Evolutionary conservation across 30 jellyfish, hydroid and myxozoan genomes (phyloP).

Genomic region (Pelagia noctiluca): DNA sequence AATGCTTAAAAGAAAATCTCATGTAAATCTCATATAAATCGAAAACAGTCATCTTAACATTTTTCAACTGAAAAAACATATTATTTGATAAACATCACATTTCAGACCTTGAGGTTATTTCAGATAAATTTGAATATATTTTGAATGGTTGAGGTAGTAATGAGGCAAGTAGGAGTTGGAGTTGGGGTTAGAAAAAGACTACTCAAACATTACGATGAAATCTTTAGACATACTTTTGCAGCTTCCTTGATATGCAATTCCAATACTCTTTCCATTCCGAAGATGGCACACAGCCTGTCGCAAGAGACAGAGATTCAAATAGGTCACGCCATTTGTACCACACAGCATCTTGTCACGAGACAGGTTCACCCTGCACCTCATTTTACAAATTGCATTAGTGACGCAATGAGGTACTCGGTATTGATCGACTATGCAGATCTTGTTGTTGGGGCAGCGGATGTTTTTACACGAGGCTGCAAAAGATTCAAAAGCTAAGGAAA

Average conservation of each 20-base stretch:
- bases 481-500: not conserved
- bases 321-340: conserved; percentile 85
- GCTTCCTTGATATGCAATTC: conserved; percentile 65
- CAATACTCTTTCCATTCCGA: conserved; percentile 43
- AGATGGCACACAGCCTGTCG: conserved; percentile 69
- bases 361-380: conserved; percentile 17
- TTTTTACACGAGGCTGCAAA: conserved; percentile 55
- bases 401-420: conserved; percentile 78
- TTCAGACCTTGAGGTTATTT: no score
- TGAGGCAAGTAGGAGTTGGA: no score
- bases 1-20: no score
- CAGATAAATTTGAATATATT: no score
- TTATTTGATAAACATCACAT: not conserved
- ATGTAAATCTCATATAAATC: no score
- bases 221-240: conserved; percentile 52
- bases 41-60: no score
- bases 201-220: no score
- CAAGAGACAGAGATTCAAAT: conserved; percentile 51
- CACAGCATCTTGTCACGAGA: conserved; percentile 62
- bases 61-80: no score
- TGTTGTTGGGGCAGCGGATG: conserved; percentile 55
- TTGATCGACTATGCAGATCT: conserved; percentile 70
- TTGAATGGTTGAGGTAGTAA: no score
- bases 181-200: no score
- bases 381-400: conserved; percentile 41